Evolutionary conservation across 2,888 invertebrate species (phyloP).

Genomic region (Chymomyza procnemis): DNA sequence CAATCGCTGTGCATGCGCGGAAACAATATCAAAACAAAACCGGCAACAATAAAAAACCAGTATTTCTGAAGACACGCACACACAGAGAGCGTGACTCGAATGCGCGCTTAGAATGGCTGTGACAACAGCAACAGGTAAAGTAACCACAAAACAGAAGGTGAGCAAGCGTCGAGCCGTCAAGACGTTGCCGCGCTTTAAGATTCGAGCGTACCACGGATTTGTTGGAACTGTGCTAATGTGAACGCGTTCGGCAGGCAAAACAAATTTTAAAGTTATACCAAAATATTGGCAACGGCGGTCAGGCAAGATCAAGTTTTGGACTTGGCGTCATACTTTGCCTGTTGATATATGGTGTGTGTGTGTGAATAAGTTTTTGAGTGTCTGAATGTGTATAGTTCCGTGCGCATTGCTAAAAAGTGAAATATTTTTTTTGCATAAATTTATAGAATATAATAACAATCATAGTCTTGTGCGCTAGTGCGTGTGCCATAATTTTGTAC

Average conservation of each 20-base stretch:
- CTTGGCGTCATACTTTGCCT: constrained; percentile 55
- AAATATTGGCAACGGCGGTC: constrained; percentile 41
- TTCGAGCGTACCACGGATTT: constrained; percentile 13
- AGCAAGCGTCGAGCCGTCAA: constrained; percentile 68
- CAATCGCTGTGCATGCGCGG: constrained; percentile 62
- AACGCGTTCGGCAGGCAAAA: constrained; percentile 19
- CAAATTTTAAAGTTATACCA: constrained; percentile 28
- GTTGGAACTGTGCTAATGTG: constrained; percentile 8
- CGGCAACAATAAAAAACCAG: constrained; percentile 64
- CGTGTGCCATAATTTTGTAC: constrained; percentile 2
- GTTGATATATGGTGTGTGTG: constrained; percentile 13
- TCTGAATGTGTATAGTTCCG: constrained; percentile 39
- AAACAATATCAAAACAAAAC: constrained; percentile 67
- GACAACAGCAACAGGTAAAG: constrained; percentile 59
- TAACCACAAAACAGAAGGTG: constrained; percentile 61
- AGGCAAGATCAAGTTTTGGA: constrained; percentile 72
- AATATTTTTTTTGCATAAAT: background rate
- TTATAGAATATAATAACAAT: background rate
- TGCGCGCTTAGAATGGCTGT: constrained; percentile 35
- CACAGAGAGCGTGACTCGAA: constrained; percentile 36
- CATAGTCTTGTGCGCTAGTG: background rate
- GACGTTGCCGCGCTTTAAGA: constrained; percentile 62
- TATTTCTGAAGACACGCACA: constrained; percentile 51
- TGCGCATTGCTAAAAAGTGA: background rate
- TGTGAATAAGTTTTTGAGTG: constrained; percentile 31